Evolutionary conservation across 2,797 vertebrate species (phyloP).

Genomic region (Lophura swinhoii): DNA sequence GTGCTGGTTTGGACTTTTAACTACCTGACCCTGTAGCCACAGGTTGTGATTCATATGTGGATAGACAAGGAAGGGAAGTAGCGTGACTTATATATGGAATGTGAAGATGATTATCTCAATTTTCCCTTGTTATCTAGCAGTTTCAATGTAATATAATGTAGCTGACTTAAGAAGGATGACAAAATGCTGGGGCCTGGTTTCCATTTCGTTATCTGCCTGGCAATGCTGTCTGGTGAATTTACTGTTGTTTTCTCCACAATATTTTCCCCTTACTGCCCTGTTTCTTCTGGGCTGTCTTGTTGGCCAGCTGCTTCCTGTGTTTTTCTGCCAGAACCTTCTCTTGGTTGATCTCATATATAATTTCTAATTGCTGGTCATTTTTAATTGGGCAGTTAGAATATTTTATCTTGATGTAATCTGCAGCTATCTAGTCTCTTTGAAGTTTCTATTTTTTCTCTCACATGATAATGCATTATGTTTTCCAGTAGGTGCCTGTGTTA

Average conservation of each 20-base stretch:
- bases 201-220: background rate
- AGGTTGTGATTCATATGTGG: rapidly evolving
- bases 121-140: background rate
- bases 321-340: background rate
- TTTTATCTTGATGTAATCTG: background rate
- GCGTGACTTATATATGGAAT: background rate
- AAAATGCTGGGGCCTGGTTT: background rate
- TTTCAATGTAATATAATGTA: background rate
- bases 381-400: background rate
- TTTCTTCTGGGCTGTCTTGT: background rate
- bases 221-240: background rate
- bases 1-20: background rate
- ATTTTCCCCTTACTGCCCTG: background rate
- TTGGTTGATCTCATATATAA: background rate
- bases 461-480: background rate
- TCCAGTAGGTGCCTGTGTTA: background rate
- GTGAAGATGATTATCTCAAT: background rate
- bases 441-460: background rate
- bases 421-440: background rate
- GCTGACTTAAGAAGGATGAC: background rate
- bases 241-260: background rate
- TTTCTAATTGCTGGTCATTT: background rate
- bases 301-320: background rate
- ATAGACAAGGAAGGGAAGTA: background rate
- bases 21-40: background rate